Conservation (phyloP, 2,113 vertebrate species). For the Felis catus region F.catus_Fca126_mat1.0 CM031416.1:123128001-123128500, state of each 20-base stretch:
- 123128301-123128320: neutral
- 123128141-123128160: neutral
- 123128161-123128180: neutral
- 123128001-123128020: conserved; percentile 27
- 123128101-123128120: neutral
- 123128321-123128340: neutral
- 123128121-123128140: neutral
- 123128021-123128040: conserved; percentile 49
- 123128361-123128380: neutral
- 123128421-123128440: neutral
- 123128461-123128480: neutral
- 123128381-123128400: neutral
- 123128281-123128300: neutral
- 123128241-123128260: neutral
- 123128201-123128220: neutral
- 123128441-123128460: neutral
- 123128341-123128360: neutral
- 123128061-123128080: neutral
- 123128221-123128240: neutral
- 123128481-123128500: neutral
- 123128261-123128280: neutral
- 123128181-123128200: neutral
- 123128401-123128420: neutral
- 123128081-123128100: neutral
- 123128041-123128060: conserved; percentile 34